phyloP scores from a whole-genome alignment of 2,797 vertebrate species.

The Pristis pectinata region DNA sequence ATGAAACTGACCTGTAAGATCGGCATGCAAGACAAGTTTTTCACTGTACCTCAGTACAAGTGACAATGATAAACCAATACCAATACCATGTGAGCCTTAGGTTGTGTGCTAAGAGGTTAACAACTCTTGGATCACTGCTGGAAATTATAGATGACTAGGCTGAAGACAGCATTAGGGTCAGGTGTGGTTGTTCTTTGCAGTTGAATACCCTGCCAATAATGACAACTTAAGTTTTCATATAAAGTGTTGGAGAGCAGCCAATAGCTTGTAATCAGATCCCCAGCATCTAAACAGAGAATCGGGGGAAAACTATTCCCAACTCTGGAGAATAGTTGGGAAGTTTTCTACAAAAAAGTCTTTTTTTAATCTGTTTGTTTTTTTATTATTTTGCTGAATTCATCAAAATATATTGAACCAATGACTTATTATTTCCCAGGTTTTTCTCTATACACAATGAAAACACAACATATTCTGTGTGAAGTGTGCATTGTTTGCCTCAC shows the following conservation, averaged over 20 bases:
- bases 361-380: background rate
- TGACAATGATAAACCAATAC: too few species aligned
- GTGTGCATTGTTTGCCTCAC: background rate
- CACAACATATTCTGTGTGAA: background rate
- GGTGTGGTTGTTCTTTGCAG: background rate
- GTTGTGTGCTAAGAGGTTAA: background rate
- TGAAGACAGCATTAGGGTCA: background rate
- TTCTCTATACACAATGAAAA: background rate
- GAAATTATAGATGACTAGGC: background rate
- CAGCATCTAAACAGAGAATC: background rate
- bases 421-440: background rate
- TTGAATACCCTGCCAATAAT: background rate
- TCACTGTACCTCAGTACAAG: too few species aligned
- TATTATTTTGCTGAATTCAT: background rate
- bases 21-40: too few species aligned
- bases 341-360: background rate
- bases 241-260: background rate
- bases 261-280: background rate
- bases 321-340: background rate
- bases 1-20: too few species aligned
- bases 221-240: background rate
- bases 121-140: background rate
- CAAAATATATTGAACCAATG: background rate
- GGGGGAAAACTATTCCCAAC: background rate
- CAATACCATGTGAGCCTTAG: too few species aligned